Evolutionary conservation across 1,140 invertebrate genomes (phyloP).

Genomic region (Phortica variegata): DNA sequence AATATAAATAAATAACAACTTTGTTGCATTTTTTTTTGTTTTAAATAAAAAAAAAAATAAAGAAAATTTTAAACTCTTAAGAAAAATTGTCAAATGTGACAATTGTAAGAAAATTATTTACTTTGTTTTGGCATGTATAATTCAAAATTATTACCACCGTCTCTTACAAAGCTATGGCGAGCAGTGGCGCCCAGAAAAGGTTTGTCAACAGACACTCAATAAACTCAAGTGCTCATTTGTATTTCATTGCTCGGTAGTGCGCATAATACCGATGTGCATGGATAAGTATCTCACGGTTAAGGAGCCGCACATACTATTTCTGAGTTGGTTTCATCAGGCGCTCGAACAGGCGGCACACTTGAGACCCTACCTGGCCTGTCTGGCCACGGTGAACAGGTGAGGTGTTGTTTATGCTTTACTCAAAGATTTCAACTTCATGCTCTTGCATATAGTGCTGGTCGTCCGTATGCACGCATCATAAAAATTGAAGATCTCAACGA

Average conservation of each 20-base stretch:
- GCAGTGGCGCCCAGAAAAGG: neutral
- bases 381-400: slow-evolving; percentile 83
- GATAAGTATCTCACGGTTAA: slow-evolving; percentile 16
- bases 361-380: slow-evolving; percentile 81
- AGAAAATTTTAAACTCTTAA: no score
- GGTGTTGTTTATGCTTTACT: slow-evolving; percentile 21
- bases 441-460: slow-evolving; percentile 59
- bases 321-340: slow-evolving; percentile 22
- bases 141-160: neutral
- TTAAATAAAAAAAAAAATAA: neutral
- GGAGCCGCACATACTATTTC: slow-evolving; percentile 31
- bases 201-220: no score
- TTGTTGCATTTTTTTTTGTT: neutral
- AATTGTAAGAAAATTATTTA: no score
- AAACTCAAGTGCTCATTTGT: no score
- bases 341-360: slow-evolving; percentile 9
- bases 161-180: neutral
- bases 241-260: no score
- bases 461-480: slow-evolving; percentile 75
- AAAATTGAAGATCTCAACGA: slow-evolving; percentile 74
- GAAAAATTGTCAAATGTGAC: neutral
- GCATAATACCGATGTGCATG: no score
- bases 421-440: neutral
- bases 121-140: slow-evolving; percentile 2
- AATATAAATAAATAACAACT: neutral